A percentile compares a stretch with the other conserved stretches of the same genome.
Conservation (phyloP, 2,797 vertebrate species). For the Pseudocheirus occidentalis region DNA sequence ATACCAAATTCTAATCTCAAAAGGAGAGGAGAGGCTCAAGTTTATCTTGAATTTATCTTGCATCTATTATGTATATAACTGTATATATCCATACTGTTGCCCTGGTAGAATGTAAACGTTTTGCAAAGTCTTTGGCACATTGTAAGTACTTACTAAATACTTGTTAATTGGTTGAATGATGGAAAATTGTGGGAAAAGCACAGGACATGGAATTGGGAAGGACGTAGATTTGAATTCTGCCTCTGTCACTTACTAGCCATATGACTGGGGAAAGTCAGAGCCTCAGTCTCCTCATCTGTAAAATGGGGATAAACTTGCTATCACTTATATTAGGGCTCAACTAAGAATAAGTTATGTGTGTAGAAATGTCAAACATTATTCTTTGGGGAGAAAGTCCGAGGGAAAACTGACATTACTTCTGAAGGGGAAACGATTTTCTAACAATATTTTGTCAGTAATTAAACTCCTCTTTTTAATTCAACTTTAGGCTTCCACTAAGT, state of each 20-base stretch:
- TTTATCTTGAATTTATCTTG: not conserved
- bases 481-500: constrained; percentile 50
- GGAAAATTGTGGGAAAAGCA: not conserved
- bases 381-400: constrained; percentile 52
- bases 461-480: constrained; percentile 56
- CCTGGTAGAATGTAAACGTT: not conserved
- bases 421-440: constrained; percentile 39
- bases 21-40: constrained; percentile 27
- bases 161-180: not conserved
- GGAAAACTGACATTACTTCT: not conserved
- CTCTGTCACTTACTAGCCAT: not conserved
- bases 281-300: not conserved
- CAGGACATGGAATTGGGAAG: not conserved
- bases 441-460: constrained; percentile 73
- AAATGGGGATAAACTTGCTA: not conserved
- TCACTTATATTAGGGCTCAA: not conserved
- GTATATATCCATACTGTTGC: not conserved
- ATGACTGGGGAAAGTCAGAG: not conserved
- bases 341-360: not conserved
- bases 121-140: not conserved
- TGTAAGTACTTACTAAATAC: not conserved
- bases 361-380: not conserved
- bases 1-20: constrained; percentile 41
- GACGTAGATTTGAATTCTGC: not conserved
- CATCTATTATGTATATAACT: not conserved